phyloP scores from a whole-genome alignment of 2,888 invertebrate genomes.

The Calliopum simillimum region DNA sequence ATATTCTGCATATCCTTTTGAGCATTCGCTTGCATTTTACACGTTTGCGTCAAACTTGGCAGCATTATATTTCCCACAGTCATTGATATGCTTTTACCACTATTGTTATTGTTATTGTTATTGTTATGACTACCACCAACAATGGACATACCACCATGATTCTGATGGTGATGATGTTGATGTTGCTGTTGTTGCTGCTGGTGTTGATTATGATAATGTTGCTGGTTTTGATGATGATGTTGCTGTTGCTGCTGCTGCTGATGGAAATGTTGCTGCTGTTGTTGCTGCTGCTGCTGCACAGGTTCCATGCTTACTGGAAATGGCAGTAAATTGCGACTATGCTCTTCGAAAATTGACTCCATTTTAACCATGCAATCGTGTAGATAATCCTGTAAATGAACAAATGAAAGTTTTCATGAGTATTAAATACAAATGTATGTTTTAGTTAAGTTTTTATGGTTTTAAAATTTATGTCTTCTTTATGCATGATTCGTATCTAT shows the following conservation, averaged over 20 bases:
- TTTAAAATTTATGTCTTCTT: no score
- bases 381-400: constrained; percentile 78
- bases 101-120: no score
- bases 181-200: constrained; percentile 37
- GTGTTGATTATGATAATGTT: constrained; percentile 44
- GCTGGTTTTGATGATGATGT: constrained; percentile 34
- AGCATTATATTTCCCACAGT: constrained; percentile 53
- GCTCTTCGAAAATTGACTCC: constrained; percentile 79
- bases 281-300: constrained; percentile 45
- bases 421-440: no score
- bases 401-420: constrained; percentile 19
- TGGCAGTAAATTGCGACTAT: constrained; percentile 60
- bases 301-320: constrained; percentile 53
- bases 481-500: no score
- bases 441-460: no score
- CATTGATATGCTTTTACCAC: constrained; percentile 35
- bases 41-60: constrained; percentile 69
- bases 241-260: constrained; percentile 35
- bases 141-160: not conserved
- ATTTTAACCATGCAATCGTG: constrained; percentile 83
- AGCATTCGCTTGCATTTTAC: constrained; percentile 81
- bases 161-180: constrained; percentile 35
- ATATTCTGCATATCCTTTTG: constrained; percentile 89
- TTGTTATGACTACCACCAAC: no score
- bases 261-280: constrained; percentile 33